Evolutionary conservation across 2,113 vertebrate species (phyloP).

Genomic region (Passer montanus): DNA sequence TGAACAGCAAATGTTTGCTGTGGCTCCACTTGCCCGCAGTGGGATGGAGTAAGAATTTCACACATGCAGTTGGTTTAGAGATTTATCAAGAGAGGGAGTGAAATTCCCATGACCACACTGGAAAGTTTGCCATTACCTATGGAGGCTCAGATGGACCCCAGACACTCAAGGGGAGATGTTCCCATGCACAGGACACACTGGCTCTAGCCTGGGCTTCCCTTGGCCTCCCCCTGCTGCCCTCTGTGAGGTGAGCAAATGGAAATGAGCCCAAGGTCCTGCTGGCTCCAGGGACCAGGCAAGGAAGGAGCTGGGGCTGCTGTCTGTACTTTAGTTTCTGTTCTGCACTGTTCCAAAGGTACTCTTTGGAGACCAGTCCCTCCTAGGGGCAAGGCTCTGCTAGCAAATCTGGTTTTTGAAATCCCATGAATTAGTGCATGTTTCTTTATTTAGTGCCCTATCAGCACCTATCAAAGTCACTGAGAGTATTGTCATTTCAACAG

Average conservation of each 20-base stretch:
- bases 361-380: not conserved
- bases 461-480: not conserved
- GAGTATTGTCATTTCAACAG: not conserved
- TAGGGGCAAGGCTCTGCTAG: not conserved
- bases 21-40: not conserved
- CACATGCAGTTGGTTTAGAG: not conserved
- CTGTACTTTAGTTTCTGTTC: not conserved
- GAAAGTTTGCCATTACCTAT: accelerated
- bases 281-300: not conserved
- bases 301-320: not conserved
- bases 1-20: not conserved
- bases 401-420: not conserved
- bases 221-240: not conserved
- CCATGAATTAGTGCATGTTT: not conserved
- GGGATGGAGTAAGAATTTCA: not conserved
- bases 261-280: accelerated
- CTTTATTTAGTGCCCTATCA: not conserved
- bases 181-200: accelerated
- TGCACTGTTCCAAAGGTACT: not conserved
- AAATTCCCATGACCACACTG: not conserved
- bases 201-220: accelerated
- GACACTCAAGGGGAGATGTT: not conserved
- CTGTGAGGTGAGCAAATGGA: not conserved
- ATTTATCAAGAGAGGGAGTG: not conserved
- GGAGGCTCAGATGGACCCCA: not conserved